Evolutionary conservation across 2,113 vertebrate genomes (phyloP), one percentile per base, ranked within the genome.

Genomic region (Ornithorhynchus anatinus): DNA sequence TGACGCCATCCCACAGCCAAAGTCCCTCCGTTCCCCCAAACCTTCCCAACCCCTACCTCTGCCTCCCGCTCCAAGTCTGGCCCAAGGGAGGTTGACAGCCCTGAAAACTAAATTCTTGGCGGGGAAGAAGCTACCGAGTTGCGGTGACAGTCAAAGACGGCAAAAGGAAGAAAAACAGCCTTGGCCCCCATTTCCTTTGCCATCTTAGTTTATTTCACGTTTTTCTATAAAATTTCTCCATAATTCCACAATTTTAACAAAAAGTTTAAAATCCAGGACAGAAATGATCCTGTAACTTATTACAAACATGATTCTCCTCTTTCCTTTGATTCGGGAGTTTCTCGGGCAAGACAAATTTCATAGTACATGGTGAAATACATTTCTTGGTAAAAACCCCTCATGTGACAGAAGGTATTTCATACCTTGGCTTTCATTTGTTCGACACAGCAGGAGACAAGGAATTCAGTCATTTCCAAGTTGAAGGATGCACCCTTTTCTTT

Each of bases 161-260:
- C n/a, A n/a, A n/a, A n/a, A n/a, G n/a, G n/a, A n/a, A n/a, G n/a
- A n/a, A n/a, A n/a, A n/a, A n/a, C n/a, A n/a, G n/a, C n/a, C n/a
- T n/a, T n/a, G n/a, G n/a, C 14, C 23, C 7, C 45, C 13, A 48
- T 15, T 20, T 8, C 13, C 23, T 47, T 27, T 6, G 44, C 11
- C 22, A 45, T 3, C 11, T 45, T 45, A 86, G 89, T 92, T 94
- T 93, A 92, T 93, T 92, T 91, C 89, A 90, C 77, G 58, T 91
- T 92, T 93, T 89, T 84, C 91, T 93, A 93, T 89, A 92, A 94
- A 93, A 93, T 88, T 89, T 91, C 91, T 93, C 93, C 89, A 89
- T 90, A 87, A 89, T 92, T 90, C 91, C 93, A 94, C 91, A 93
- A 93, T 80, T 93, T 92, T 91, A 93, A 90, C 89, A 89, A 92